phyloP scores from a whole-genome alignment of 2,797 vertebrate genomes.

The Pipistrellus kuhlii region DNA sequence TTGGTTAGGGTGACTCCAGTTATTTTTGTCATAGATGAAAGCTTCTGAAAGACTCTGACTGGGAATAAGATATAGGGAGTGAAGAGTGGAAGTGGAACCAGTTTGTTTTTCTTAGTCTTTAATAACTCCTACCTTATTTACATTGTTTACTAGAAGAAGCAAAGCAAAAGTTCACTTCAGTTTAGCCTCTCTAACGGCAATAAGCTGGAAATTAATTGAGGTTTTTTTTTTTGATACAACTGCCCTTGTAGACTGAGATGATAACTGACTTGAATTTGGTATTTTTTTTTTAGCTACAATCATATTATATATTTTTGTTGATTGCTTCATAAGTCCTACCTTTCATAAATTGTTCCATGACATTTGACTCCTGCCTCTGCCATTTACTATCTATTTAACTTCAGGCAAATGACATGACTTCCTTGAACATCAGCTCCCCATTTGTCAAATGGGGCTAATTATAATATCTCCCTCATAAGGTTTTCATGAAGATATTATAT shows the following conservation, averaged over 20 bases:
- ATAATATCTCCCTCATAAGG: background rate
- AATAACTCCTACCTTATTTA: slow-evolving; percentile 26
- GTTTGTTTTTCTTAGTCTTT: slow-evolving; percentile 45
- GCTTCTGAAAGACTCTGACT: background rate
- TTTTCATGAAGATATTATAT: slow-evolving; percentile 19
- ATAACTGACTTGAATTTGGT: slow-evolving; percentile 33
- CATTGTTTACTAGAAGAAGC: slow-evolving; percentile 14
- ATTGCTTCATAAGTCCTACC: background rate
- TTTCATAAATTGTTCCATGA: background rate
- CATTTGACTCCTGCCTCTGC: slow-evolving; percentile 30
- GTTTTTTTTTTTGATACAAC: slow-evolving; percentile 15
- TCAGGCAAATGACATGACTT: background rate
- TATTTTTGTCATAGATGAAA: slow-evolving; percentile 48
- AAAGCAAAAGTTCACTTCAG: slow-evolving; percentile 22
- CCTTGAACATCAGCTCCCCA: background rate
- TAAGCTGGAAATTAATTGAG: slow-evolving; percentile 49
- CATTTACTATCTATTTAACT: slow-evolving; percentile 30
- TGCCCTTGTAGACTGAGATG: background rate
- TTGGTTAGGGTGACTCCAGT: background rate
- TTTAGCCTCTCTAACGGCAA: background rate
- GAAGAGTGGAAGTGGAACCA: background rate
- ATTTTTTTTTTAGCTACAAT: background rate
- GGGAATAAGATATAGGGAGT: background rate
- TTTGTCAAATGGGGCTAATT: background rate
- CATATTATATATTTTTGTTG: slow-evolving; percentile 47